Percentiles rank a stretch among this genome's conserved stretches.
Conservation (phyloP, 2,797 vertebrate species). For the Podarcis siculus region DNA sequence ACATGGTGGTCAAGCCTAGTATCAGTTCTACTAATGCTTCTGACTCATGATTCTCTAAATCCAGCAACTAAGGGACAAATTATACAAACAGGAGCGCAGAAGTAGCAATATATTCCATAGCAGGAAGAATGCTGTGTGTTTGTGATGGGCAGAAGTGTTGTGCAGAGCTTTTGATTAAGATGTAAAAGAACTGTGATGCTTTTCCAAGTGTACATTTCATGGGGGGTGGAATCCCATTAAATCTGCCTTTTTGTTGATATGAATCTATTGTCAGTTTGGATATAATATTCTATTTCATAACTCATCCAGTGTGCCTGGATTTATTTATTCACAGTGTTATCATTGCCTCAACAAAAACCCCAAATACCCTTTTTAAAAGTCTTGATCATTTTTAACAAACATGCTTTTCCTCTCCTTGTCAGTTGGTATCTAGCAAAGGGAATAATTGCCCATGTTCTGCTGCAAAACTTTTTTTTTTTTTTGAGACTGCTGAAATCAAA, state of each 20-base stretch:
- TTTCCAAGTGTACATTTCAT: not conserved
- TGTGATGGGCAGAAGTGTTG: not conserved
- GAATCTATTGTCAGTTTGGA: conserved; percentile 35
- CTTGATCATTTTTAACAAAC: conserved; percentile 36
- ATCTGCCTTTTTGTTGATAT: conserved; percentile 48
- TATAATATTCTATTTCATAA: conserved; percentile 40
- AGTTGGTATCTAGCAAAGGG: conserved; percentile 30
- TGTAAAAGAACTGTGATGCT: too few species aligned
- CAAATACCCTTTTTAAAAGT: conserved; percentile 10
- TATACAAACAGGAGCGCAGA: not conserved
- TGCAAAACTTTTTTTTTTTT: not conserved
- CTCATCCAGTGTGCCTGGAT: conserved; percentile 28
- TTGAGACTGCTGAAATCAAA: conserved; percentile 16
- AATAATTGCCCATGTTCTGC: conserved; percentile 16
- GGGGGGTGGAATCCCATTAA: not conserved
- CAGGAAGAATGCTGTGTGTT: not conserved
- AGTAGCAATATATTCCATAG: not conserved
- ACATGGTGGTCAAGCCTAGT: not conserved
- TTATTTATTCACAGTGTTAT: conserved; percentile 30
- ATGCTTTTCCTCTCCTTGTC: conserved; percentile 35
- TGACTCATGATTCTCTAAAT: not conserved
- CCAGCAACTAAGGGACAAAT: too few species aligned
- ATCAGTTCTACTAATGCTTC: not conserved
- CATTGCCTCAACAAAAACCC: conserved; percentile 47
- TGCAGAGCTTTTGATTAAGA: not conserved